phyloP scores from a whole-genome alignment of 2,113 vertebrate species.

The Colistium nudipinnis region DNA sequence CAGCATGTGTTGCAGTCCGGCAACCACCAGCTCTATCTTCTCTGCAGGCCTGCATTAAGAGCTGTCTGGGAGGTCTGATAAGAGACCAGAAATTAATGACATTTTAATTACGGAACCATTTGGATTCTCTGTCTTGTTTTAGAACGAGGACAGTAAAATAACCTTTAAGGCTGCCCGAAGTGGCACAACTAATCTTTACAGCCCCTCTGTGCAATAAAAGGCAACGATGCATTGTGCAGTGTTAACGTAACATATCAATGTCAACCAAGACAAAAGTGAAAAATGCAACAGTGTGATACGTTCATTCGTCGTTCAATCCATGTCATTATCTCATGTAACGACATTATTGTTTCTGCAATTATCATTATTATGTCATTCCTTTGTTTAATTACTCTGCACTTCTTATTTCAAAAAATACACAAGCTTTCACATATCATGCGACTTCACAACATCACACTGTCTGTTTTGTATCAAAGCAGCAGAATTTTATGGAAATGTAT shows the following conservation, averaged over 20 bases:
- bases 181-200: slow-evolving; percentile 40
- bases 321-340: too few relatives aligned
- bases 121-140: slow-evolving; percentile 66
- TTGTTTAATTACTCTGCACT: not conserved
- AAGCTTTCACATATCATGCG: slow-evolving; percentile 26
- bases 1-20: slow-evolving; percentile 45
- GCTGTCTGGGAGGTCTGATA: slow-evolving; percentile 75
- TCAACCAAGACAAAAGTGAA: slow-evolving; percentile 35
- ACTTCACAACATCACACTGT: slow-evolving; percentile 10
- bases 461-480: not conserved
- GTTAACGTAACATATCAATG: slow-evolving; percentile 30
- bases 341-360: too few relatives aligned
- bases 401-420: not conserved
- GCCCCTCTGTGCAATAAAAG: slow-evolving; percentile 40
- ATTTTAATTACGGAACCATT: slow-evolving; percentile 76
- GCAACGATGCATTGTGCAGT: slow-evolving; percentile 32
- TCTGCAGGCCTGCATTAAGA: slow-evolving; percentile 63
- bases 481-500: slow-evolving; percentile 4
- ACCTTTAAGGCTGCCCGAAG: slow-evolving; percentile 51
- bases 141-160: slow-evolving; percentile 57
- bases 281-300: too few relatives aligned
- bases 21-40: slow-evolving; percentile 54
- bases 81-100: slow-evolving; percentile 73
- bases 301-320: too few relatives aligned
- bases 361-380: not conserved